Conservation (phyloP, 2,113 vertebrate species). For the Corythoichthys intestinalis region DNA sequence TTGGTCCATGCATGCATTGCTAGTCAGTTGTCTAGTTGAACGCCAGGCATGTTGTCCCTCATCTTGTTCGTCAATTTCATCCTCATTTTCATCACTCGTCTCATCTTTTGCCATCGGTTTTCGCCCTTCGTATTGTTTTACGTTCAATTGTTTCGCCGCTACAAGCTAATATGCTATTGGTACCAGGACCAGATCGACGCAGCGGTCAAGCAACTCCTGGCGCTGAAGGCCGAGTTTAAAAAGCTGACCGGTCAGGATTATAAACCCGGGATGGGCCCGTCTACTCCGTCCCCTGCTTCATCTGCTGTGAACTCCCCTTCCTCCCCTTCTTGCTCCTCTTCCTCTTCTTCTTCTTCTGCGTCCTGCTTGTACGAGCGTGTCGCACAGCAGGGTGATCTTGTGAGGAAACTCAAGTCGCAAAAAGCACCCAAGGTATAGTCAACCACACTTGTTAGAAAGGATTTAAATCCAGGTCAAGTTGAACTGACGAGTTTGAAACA, state of each 20-base stretch:
- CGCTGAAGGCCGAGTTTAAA: slow-evolving; percentile 82
- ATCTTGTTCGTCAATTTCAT: background rate
- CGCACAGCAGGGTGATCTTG: slow-evolving; percentile 77
- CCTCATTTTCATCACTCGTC: background rate
- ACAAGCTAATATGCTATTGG: slow-evolving; percentile 41
- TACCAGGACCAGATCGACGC: slow-evolving; percentile 75
- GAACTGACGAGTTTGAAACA: background rate
- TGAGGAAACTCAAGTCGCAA: slow-evolving; percentile 81
- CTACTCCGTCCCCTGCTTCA: slow-evolving; percentile 23
- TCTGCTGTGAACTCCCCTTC: slow-evolving; percentile 14
- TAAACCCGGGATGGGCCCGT: slow-evolving; percentile 72
- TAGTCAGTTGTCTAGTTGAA: background rate
- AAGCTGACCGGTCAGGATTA: slow-evolving; percentile 80
- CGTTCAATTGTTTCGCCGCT: background rate
- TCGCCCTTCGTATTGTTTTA: slow-evolving; percentile 1
- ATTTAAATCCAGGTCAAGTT: background rate
- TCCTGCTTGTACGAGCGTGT: slow-evolving; percentile 68
- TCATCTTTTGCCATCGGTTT: too few relatives aligned
- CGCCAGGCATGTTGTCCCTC: background rate
- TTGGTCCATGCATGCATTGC: background rate
- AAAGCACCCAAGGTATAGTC: slow-evolving; percentile 71
- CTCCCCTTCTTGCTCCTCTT: slow-evolving; percentile 11
- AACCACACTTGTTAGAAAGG: background rate
- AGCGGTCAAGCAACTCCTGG: slow-evolving; percentile 79
- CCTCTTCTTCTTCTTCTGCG: slow-evolving; percentile 15